Conservation (phyloP, 2,797 vertebrate genomes). For the Mormyrus hasselquistii region DNA sequence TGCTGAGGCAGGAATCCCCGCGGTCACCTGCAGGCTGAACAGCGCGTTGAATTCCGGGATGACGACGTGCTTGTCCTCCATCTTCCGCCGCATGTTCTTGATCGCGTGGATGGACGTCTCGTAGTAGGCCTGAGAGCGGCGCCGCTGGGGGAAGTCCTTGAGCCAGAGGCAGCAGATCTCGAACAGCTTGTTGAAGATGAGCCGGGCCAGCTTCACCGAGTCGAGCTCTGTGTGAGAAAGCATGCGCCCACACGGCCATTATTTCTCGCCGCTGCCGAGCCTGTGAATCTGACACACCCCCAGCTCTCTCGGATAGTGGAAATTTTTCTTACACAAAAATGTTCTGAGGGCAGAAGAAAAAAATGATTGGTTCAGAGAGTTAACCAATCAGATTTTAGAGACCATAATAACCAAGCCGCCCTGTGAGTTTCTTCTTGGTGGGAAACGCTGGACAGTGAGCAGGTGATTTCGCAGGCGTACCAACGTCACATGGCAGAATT, state of each 20-base stretch:
- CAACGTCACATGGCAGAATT: conserved; percentile 16
- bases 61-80: conserved; percentile 97
- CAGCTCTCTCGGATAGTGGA: neutral
- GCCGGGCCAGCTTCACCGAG: conserved; percentile 79
- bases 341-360: neutral
- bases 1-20: neutral
- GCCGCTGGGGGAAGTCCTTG: conserved; percentile 83
- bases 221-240: conserved; percentile 71
- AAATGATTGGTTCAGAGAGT: neutral
- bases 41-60: conserved; percentile 96
- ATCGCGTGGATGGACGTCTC: conserved; percentile 98
- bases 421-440: neutral
- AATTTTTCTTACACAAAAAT: neutral
- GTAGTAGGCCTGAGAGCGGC: conserved; percentile 82
- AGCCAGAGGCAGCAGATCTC: conserved; percentile 87
- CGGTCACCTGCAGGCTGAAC: conserved; percentile 87
- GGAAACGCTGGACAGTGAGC: conserved; percentile 32
- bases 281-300: neutral
- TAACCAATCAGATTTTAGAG: neutral
- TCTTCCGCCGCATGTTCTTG: conserved; percentile 99
- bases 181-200: conserved; percentile 83
- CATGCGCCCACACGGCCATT: conserved; percentile 10
- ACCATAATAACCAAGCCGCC: neutral
- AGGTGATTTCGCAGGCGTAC: conserved; percentile 16
- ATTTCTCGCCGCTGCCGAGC: neutral